Percentiles rank a stretch among this genome's conserved stretches.
phyloP scores from a whole-genome alignment of 2,113 vertebrate species.

The Montifringilla adamsi region DNA sequence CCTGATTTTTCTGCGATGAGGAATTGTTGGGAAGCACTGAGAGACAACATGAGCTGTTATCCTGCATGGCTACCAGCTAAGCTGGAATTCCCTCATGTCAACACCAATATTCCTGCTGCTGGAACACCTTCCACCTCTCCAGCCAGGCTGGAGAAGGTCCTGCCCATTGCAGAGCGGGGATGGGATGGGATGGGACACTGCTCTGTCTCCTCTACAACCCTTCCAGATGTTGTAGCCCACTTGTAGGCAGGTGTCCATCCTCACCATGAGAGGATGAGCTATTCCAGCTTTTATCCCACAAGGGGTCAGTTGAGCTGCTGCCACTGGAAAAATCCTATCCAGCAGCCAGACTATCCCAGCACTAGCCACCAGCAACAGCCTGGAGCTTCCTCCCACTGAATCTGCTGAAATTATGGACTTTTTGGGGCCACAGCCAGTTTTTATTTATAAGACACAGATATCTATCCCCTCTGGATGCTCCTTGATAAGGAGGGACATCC shows the following conservation, averaged over 20 bases:
- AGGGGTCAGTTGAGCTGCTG: neutral
- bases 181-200: neutral
- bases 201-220: neutral
- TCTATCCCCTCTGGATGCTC: neutral
- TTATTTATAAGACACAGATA: neutral
- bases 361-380: neutral
- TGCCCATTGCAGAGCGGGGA: neutral
- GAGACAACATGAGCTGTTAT: neutral
- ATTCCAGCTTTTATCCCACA: neutral
- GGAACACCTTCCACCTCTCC: neutral
- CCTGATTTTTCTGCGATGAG: neutral
- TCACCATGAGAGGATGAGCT: neutral
- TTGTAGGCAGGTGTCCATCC: neutral
- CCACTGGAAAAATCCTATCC: accelerated
- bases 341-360: neutral
- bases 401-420: neutral
- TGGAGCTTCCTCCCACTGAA: accelerated
- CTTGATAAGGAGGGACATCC: neutral
- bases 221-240: neutral
- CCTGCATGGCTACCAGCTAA: neutral
- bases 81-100: neutral
- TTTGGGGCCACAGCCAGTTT: neutral
- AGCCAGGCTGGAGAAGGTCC: neutral
- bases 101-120: neutral
- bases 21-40: neutral